A percentile compares a stretch with the other conserved stretches of the same genome.
phyloP scores from a whole-genome alignment of 2,888 invertebrate species.

The Ryuthela nishihirai region DNA sequence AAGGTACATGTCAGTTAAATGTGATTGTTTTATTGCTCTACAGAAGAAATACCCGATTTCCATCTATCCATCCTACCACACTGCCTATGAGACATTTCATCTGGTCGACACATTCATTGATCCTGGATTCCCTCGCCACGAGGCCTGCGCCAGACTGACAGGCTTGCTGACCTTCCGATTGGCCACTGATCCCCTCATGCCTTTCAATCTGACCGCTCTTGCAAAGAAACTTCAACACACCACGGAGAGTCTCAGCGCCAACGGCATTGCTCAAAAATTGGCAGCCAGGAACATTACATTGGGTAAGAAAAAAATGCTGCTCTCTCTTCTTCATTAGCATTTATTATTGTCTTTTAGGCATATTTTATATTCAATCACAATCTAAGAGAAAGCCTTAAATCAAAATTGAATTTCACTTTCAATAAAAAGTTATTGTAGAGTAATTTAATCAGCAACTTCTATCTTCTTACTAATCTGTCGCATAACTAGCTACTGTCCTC shows the following conservation, averaged over 20 bases:
- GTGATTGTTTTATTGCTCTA: not conserved
- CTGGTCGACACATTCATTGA: constrained; percentile 49
- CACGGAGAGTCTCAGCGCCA: not conserved
- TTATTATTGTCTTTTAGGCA: no score
- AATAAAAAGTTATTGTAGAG: no score
- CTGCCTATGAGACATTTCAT: constrained; percentile 50
- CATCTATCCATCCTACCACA: constrained; percentile 45
- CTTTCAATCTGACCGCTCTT: constrained; percentile 10
- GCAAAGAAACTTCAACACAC: constrained; percentile 1
- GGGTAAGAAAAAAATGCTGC: not conserved
- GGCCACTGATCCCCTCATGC: constrained; percentile 12
- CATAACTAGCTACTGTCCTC: no score
- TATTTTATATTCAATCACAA: no score
- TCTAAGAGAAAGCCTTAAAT: no score
- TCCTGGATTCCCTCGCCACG: constrained; percentile 47
- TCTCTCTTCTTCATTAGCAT: not conserved
- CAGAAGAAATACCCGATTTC: constrained; percentile 25
- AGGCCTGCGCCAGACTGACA: constrained; percentile 39
- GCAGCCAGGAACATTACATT: not conserved
- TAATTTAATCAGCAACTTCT: no score
- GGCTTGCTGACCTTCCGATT: constrained; percentile 22
- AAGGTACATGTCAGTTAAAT: no score
- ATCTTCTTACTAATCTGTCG: no score
- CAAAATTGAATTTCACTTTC: no score
- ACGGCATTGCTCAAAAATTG: not conserved